Evolutionary conservation across 2,888 invertebrate genomes (phyloP), one percentile per base, ranked within the genome.

Genomic region (Macrosiphum euphorbiae): DNA sequence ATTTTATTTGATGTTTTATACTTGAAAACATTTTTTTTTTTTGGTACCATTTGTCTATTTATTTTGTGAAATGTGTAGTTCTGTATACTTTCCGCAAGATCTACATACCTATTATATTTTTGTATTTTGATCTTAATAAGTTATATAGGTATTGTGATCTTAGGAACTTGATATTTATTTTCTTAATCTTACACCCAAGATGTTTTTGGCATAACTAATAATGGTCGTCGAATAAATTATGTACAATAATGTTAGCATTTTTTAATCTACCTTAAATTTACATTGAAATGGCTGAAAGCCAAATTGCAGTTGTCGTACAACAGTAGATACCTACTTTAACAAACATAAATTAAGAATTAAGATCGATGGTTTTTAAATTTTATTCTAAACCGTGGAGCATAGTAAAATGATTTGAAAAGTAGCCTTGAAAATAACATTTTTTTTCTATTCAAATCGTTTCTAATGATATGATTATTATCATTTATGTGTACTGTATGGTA

Each of bases 241-340:
- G 10, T 47, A 47, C 47, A 1, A 58, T 20, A 52, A 20, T 24
- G 47, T 67, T 5, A 47, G 61, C 50, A 50, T 84, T 87, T 61
- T 87, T 92, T 88, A 86, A 44, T 67, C 41, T 92, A 88, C 47
- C 61, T 61, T 86, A 26, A 10, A 58, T 58, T 58, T 61, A 86
- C 58, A 26, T 87, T 50, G 35, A 10, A 87, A 50, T 88, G 67
- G 87, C 41, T 16, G 50, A 88, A 50, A 67, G 92, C 58, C 87
- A 87, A 92, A 92, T 61, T 50, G 47, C 20, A 35, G 61, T 92
- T 47, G 86, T 91, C 44, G 11, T 84, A 52, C 28, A 41, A 47
- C 16, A 67, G 58, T 47, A 50, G 50, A 50, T 35, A 86, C 44
- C 44, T 44, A 8, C 20, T n/a, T 47, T 92, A 61, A 91, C 44